Percentiles rank a stretch among this genome's conserved stretches.
Conservation (phyloP, 2,888 invertebrate species). For the Halocaridina rubra region DNA sequence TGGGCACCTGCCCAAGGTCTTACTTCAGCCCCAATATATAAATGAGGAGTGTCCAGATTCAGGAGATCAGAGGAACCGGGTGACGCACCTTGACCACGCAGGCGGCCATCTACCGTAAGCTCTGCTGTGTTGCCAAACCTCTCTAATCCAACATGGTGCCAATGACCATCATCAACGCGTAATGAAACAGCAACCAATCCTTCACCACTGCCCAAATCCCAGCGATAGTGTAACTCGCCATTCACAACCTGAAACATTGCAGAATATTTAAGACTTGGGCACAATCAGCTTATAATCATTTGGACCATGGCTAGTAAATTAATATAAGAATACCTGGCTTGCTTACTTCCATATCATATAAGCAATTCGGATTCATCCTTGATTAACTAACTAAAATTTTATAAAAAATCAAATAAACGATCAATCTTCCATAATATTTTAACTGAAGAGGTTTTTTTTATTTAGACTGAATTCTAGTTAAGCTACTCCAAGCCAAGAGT, state of each 20-base stretch:
- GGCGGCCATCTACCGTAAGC: slow-evolving; percentile 73
- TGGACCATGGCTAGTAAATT: not conserved
- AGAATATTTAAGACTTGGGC: too few relatives aligned
- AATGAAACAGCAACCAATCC: slow-evolving; percentile 82
- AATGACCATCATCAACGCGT: slow-evolving; percentile 85
- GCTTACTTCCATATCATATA: too few relatives aligned
- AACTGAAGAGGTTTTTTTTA: too few relatives aligned
- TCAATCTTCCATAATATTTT: too few relatives aligned
- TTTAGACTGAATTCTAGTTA: too few relatives aligned
- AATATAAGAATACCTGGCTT: too few relatives aligned
- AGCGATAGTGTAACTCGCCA: slow-evolving; percentile 88
- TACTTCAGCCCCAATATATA: slow-evolving; percentile 88
- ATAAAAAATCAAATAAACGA: too few relatives aligned
- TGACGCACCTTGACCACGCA: slow-evolving; percentile 74
- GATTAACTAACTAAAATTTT: too few relatives aligned
- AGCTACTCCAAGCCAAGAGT: too few relatives aligned
- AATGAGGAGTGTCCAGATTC: slow-evolving; percentile 85
- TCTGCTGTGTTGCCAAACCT: slow-evolving; percentile 83
- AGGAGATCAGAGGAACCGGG: slow-evolving; percentile 85
- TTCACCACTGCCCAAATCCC: slow-evolving; percentile 93
- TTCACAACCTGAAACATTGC: slow-evolving; percentile 76
- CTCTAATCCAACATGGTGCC: slow-evolving; percentile 83
- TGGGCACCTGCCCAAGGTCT: slow-evolving; percentile 60
- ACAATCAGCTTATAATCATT: not conserved
- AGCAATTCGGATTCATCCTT: too few relatives aligned